Evolutionary conservation across 53 echinoderm and acorn worm genomes (phyloP), one percentile per base, ranked within the genome.

Genomic region (Echinarachnius parma): DNA sequence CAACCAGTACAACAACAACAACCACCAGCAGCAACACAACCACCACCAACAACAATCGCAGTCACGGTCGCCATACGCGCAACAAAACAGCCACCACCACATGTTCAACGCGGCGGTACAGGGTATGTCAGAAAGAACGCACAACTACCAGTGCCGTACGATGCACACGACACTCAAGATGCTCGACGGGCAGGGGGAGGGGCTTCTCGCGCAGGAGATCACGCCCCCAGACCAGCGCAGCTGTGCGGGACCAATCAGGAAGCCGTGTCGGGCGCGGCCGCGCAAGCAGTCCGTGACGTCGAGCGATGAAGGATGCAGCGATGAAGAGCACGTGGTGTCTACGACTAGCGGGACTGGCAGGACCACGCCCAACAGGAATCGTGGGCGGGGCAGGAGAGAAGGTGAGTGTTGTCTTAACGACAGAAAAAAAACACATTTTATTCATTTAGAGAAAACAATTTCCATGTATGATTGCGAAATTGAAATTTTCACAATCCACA

Each of bases 361-460:
- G 16, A 64, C 78, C 1, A 68, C 56, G 1, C 42, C 30, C 16
- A 75, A 55, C 31, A 81, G 83, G 27, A 68, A 68, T 23, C 69
- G 93, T 14, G 93, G 93, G 0, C 86, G 89, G 30, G 93, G 93
- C 3, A 61, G 93, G 11, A 44, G 93, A 70, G 89, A 89, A 79
- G 93, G 93, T 91, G 74, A 77, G 20, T n/a, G n/a, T n/a, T n/a
- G n/a, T n/a, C n/a, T n/a, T n/a, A n/a, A n/a, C n/a, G n/a, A n/a
- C n/a, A n/a, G n/a, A n/a, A n/a, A n/a, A n/a, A n/a, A n/a, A n/a
- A n/a, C n/a, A n/a, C n/a, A n/a, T n/a, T n/a, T n/a, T n/a, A n/a
- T n/a, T n/a, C n/a, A n/a, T n/a, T n/a, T n/a, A n/a, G n/a, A n/a
- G n/a, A n/a, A n/a, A n/a, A n/a, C n/a, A n/a, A n/a, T n/a, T n/a